Evolutionary conservation across 2,797 vertebrate genomes (phyloP), one percentile per base, ranked within the genome.

Genomic region (Tokudaia tokunoshimensis): DNA sequence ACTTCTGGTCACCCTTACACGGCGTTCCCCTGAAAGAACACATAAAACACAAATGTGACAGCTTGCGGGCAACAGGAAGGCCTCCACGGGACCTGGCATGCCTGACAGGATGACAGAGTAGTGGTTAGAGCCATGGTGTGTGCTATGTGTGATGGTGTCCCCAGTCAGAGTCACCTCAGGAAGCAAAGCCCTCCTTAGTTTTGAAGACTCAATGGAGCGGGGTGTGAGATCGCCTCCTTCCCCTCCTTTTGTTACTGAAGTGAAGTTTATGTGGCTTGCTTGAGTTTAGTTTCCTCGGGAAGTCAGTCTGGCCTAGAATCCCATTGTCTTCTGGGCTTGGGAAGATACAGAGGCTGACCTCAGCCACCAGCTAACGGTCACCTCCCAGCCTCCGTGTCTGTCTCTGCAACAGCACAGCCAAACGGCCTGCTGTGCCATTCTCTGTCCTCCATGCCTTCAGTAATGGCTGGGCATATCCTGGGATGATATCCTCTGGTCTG

Each of bases 301-400:
- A 87, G 50, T 76, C 65, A 41, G 67, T 90, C 52, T 37, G 63
- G 81, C 74, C 44, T 7, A 6, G 29, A 74, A 84, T 55, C 11
- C 67, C 89, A 81, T 95, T 90, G 97, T 96, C 96, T 93, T 91
- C 89, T 76, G 90, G 89, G 92, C 67, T 41, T 31, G 44, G 78
- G 67, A 72, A 94, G 90, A 93, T 29, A 37, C 3, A n/a, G 95
- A 75, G 83, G 44, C 67, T 89, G 91, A 86, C 79, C 75, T 94
- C 74, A n/a, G 44, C 7, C 57, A 70, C 78, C 20, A 4, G 20
- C 80, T 22, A 57, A 47, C 34, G 75, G 89, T 94, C 65, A 0
- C 63, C 92, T 88, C 96, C 57, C 93, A 86, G 76, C 65, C 94
- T 22, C 70, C 22, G 19, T 47, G 47, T 37, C 11, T 0, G 65